phyloP scores from a whole-genome alignment of 2,113 vertebrate species.

The Pseudorhombus dupliciocellatus region DNA sequence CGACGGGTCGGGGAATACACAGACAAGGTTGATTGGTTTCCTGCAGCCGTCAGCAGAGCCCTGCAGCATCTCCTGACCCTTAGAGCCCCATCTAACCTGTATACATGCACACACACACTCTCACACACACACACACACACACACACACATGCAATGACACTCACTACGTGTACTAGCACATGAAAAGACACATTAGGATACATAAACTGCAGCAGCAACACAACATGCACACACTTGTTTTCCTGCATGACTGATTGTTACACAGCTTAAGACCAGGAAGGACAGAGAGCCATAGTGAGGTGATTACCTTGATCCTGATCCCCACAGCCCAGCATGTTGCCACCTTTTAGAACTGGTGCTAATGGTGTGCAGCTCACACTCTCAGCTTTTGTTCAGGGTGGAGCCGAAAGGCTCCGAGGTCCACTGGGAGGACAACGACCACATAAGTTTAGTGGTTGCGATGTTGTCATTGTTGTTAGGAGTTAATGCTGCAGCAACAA shows the following conservation, averaged over 20 bases:
- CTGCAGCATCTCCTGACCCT: constrained; percentile 77
- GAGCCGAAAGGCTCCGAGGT: constrained; percentile 29
- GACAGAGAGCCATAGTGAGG: constrained; percentile 23
- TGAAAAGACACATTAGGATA: constrained; percentile 24
- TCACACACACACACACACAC: background rate
- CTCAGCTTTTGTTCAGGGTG: constrained; percentile 23
- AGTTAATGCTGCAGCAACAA: constrained; percentile 7
- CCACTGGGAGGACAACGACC: constrained; percentile 6
- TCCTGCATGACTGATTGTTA: background rate
- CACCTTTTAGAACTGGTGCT: constrained; percentile 46
- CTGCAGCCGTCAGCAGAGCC: constrained; percentile 78
- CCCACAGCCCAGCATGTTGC: constrained; percentile 45
- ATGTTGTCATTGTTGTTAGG: constrained; percentile 13
- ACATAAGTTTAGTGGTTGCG: constrained; percentile 6
- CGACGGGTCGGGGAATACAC: constrained; percentile 77
- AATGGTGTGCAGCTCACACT: constrained; percentile 45
- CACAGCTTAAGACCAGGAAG: constrained; percentile 30
- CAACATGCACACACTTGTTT: background rate
- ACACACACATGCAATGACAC: background rate
- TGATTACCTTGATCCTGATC: constrained; percentile 62
- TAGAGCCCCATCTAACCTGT: constrained; percentile 61
- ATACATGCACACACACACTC: constrained; percentile 28
- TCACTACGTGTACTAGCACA: constrained; percentile 25
- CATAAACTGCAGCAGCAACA: constrained; percentile 18
- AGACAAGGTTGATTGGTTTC: constrained; percentile 82